Evolutionary conservation across 2,113 vertebrate species (phyloP).

Genomic region (Anoura caudifer): DNA sequence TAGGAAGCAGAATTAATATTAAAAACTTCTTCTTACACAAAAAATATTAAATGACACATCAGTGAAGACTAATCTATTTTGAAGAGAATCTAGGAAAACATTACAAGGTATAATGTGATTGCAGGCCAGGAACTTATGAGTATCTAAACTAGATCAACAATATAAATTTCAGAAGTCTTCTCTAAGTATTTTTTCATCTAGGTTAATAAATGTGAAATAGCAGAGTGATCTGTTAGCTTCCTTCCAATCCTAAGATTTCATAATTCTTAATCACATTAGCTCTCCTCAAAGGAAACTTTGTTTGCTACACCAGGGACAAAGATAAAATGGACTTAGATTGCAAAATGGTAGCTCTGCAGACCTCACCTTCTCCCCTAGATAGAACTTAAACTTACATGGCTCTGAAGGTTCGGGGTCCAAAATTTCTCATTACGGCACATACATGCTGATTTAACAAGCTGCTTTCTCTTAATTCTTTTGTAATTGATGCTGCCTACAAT

Average conservation of each 20-base stretch:
- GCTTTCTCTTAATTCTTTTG: slow-evolving; percentile 69
- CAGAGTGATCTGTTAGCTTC: not conserved
- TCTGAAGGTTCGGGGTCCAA: slow-evolving; percentile 31
- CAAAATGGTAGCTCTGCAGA: not conserved
- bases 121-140: not conserved
- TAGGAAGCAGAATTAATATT: not conserved
- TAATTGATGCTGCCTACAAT: slow-evolving; percentile 62
- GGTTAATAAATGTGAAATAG: not conserved
- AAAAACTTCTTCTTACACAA: not conserved
- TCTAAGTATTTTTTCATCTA: not conserved
- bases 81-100: not conserved
- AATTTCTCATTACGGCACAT: slow-evolving; percentile 53
- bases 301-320: not conserved
- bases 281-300: not conserved
- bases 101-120: not conserved
- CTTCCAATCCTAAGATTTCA: not conserved
- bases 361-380: not conserved
- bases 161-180: not conserved
- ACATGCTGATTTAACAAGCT: slow-evolving; percentile 59
- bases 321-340: not conserved
- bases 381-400: slow-evolving; percentile 64
- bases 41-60: not conserved
- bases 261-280: not conserved
- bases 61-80: not conserved
- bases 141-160: not conserved